Evolutionary conservation across 1,140 invertebrate species (phyloP), one percentile per base, ranked within the genome.

Genomic region (Choristoneura fumiferana): DNA sequence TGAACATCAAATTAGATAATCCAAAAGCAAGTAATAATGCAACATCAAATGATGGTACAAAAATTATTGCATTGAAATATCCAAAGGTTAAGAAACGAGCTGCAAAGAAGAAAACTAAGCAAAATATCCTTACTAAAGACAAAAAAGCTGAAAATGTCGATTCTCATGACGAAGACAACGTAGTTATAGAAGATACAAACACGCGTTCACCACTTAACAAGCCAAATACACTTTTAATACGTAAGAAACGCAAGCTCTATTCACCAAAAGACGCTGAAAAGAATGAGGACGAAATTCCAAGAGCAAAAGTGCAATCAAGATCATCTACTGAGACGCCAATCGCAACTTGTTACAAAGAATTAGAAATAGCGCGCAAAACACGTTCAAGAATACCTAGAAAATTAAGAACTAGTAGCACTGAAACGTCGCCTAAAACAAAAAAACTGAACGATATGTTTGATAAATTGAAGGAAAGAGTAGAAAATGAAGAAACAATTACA

Each of bases 231-330:
- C 17, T 1, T 22, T 49, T 6, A 29, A 49, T 49, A 12, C 43
- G 43, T 12, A 29, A 72, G 49, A 84, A 78, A 65, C 76, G 84
- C 14, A 87, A 82, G 60, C 60, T 87, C 13, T 87, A 83, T 57
- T 87, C 84, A 2, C 78, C 76, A 0, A 81, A 82, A 69, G 66
- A 76, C 52, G 79, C 78, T 39, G 35, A 62, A n/a, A 45, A 10
- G 14, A n/a, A 35, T 14, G 59, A 18, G 43, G 56, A 65, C 62
- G 55, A 69, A 54, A 10, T 54, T 37, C 12, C n/a, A n/a, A 63
- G 17, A 5, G 5, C 10, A 9, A 49, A n/a, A 49, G 22, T 22
- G 12, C 17, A 49, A 13, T n/a, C 2, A 0, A 49, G 18, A 12
- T 17, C 17, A 43, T 17, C 43, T 1, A 4, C 60, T 22, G 58